These are phyloP conservation scores for Rhyacichthys aspro DNA, from an alignment of 2,797 vertebrate species.

Conservation along the genomic window DNA sequence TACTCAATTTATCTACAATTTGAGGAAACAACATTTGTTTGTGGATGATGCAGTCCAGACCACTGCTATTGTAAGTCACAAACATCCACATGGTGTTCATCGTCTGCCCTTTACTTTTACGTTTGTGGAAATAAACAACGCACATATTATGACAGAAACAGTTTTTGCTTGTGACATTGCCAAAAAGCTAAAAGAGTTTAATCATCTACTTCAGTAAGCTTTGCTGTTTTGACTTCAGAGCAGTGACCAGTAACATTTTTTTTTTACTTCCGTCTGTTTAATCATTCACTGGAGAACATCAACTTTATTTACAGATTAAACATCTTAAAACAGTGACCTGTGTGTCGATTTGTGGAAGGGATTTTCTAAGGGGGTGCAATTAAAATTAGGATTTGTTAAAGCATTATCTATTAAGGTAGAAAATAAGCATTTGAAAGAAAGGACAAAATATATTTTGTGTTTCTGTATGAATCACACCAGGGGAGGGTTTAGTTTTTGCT, in stretches of 20 bases:
- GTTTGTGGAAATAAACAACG: conserved; percentile 26
- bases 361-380: too few relatives aligned
- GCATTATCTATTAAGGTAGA: too few relatives aligned
- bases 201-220: conserved; percentile 21
- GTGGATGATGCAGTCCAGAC: conserved; percentile 2
- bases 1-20: background rate
- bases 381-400: background rate
- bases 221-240: conserved; percentile 60
- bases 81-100: conserved; percentile 11
- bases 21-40: background rate
- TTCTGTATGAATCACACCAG: background rate
- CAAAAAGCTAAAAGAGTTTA: conserved; percentile 47
- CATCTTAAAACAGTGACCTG: background rate
- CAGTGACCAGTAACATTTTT: conserved; percentile 8
- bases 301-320: background rate
- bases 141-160: conserved; percentile 33
- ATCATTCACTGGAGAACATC: conserved; percentile 31
- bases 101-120: conserved; percentile 32
- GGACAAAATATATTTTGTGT: background rate
- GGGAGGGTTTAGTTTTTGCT: conserved; percentile 23
- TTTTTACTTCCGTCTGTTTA: conserved; percentile 1
- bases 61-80: conserved; percentile 7
- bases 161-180: background rate
- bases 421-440: background rate
- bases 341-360: too few relatives aligned